Conservation (phyloP, 1,140 invertebrate genomes). For the Conus ventricosus region DNA sequence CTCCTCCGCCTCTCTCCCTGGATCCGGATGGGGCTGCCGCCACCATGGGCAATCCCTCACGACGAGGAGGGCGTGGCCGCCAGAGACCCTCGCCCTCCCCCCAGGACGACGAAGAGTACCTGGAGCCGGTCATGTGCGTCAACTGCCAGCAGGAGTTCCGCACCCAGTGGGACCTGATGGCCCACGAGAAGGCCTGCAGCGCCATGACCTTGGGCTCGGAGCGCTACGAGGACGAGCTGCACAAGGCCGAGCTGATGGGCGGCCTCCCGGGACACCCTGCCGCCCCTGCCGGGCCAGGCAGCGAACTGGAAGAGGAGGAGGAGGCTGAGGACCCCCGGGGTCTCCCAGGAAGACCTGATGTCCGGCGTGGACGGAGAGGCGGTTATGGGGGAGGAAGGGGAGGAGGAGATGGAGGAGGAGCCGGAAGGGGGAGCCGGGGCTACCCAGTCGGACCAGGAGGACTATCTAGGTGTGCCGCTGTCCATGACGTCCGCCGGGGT, state of each 20-base stretch:
- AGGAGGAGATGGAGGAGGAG: conserved; percentile 29
- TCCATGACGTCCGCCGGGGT: neutral
- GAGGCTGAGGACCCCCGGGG: conserved; percentile 36
- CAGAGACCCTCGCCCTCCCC: neutral
- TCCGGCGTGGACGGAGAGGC: conserved; percentile 24
- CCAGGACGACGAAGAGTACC: neutral
- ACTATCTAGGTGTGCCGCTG: neutral
- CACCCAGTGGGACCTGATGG: neutral
- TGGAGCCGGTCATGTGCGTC: neutral
- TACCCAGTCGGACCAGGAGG: conserved; percentile 22
- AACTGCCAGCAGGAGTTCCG: conserved; percentile 23
- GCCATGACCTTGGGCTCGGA: neutral
- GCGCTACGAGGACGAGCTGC: neutral
- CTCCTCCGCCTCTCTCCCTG: neutral
- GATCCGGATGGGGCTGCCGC: neutral
- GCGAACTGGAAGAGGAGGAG: conserved; percentile 15
- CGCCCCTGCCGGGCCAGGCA: neutral
- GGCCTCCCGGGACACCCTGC: no score
- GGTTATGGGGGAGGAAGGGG: conserved; percentile 14
- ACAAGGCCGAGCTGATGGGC: no score
- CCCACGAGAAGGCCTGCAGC: conserved; percentile 18
- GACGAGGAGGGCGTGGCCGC: neutral
- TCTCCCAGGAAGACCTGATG: conserved; percentile 27
- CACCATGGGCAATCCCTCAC: neutral
- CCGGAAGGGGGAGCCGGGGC: neutral